Evolutionary conservation across 2,888 invertebrate genomes (phyloP), one percentile per base, ranked within the genome.

Genomic region (Drosophila quinaria): DNA sequence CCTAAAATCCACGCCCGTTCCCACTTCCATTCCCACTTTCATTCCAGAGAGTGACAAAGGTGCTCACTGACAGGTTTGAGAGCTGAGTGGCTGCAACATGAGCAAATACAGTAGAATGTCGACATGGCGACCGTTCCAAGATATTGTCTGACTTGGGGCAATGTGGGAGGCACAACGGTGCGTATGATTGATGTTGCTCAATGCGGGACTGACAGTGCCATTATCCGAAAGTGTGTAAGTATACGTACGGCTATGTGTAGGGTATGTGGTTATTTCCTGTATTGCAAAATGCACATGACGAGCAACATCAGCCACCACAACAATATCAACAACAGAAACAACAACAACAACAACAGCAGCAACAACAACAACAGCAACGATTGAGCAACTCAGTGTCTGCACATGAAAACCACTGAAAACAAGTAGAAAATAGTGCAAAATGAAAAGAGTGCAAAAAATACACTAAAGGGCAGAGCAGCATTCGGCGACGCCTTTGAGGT

Each of bases 171-270:
- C 49, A 79, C 83, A 63, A 71, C 80, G 60, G 66, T 78, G 89
- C 71, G 81, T 78, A 83, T 88, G 87, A 84, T 84, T 86, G 84
- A 88, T 84, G 84, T 84, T 75, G 65, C 70, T 70, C 78, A 63
- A 80, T 80, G 69, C 74, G 47, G 58, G 55, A 49, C 65, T 85
- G 83, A 85, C 88, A 81, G 69, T 64, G 61, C 74, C 84, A 83
- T 83, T 88, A 82, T 78, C 69, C 70, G 56, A 61, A 63, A 63
- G 17, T 47, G 41, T 59, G 33, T 44, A 2, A 22, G 41, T 55
- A 49, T 15, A 42, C 29, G 8, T 29, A 8, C 8, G 29, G 8
- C 8, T 29, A 6, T 29, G 2, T 29, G 8, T 8, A 29, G 29
- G 8, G 35, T 22, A 50, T 65, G 44, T 46, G 25, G 66, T 47